Conservation (phyloP, 2,113 vertebrate species). For the Ariopsis seemanni region DNA sequence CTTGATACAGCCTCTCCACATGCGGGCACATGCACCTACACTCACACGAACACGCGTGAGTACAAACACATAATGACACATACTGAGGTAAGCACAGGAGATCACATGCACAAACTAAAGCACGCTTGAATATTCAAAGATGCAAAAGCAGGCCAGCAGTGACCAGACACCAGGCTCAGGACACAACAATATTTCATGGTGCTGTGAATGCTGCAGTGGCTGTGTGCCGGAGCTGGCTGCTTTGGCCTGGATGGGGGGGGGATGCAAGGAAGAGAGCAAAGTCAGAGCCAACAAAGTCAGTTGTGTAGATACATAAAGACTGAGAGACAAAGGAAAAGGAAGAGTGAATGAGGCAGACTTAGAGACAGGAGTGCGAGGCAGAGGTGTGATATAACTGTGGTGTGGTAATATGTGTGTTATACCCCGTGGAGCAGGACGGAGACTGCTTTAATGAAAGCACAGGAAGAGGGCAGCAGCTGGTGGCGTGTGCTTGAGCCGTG, state of each 20-base stretch:
- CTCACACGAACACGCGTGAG: conserved; percentile 55
- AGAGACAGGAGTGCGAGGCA: conserved; percentile 24
- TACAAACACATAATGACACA: conserved; percentile 26
- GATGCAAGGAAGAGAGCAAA: conserved; percentile 35
- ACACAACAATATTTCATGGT: conserved; percentile 46
- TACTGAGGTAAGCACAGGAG: neutral
- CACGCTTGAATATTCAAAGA: conserved; percentile 23
- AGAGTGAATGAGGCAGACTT: conserved; percentile 4
- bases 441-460: conserved; percentile 77
- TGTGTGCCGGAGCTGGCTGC: conserved; percentile 44
- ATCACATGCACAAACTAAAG: conserved; percentile 27
- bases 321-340: conserved; percentile 15
- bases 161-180: conserved; percentile 36
- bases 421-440: conserved; percentile 68
- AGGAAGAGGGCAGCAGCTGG: conserved; percentile 79
- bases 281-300: conserved; percentile 52
- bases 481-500: conserved; percentile 79
- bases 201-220: conserved; percentile 50
- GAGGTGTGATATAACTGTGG: conserved; percentile 61
- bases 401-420: conserved; percentile 71
- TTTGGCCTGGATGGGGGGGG: conserved; percentile 41
- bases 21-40: conserved; percentile 55
- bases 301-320: conserved; percentile 49
- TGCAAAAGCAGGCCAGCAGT: conserved; percentile 25
- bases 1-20: conserved; percentile 67